Conservation (phyloP, 2,113 vertebrate genomes). For the Myrmophylax atrothorax region DNA sequence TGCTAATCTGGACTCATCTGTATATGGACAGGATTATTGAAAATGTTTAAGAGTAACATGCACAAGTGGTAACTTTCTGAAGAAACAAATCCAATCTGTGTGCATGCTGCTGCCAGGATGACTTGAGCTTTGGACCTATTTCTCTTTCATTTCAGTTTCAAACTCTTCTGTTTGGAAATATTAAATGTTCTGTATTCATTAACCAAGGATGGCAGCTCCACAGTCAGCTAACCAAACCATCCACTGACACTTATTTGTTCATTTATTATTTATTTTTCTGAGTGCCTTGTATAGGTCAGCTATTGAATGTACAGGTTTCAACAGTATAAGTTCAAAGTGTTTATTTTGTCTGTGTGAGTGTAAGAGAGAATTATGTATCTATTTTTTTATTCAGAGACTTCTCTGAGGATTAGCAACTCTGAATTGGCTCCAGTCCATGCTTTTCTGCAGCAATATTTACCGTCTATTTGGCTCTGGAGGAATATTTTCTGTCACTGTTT, state of each 20-base stretch:
- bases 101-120: background rate
- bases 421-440: background rate
- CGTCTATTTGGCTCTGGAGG: background rate
- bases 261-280: slow-evolving; percentile 50
- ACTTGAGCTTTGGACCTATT: background rate
- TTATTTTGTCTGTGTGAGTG: background rate
- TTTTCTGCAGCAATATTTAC: background rate
- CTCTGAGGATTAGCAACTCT: slow-evolving; percentile 20
- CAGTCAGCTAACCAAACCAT: background rate
- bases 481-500: slow-evolving; percentile 3
- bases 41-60: background rate
- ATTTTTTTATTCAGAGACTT: slow-evolving; percentile 16
- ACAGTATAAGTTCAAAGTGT: background rate
- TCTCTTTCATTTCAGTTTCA: slow-evolving; percentile 36
- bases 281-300: background rate
- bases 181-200: background rate
- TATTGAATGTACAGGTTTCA: background rate
- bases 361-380: background rate
- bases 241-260: slow-evolving; percentile 3
- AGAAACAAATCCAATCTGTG: background rate
- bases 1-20: background rate
- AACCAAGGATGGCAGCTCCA: background rate
- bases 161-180: slow-evolving; percentile 24
- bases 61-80: background rate
- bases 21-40: background rate